Base-by-base conservation (phyloP, 2,888 invertebrate genomes). In the Falcaria lacertinaria region DNA sequence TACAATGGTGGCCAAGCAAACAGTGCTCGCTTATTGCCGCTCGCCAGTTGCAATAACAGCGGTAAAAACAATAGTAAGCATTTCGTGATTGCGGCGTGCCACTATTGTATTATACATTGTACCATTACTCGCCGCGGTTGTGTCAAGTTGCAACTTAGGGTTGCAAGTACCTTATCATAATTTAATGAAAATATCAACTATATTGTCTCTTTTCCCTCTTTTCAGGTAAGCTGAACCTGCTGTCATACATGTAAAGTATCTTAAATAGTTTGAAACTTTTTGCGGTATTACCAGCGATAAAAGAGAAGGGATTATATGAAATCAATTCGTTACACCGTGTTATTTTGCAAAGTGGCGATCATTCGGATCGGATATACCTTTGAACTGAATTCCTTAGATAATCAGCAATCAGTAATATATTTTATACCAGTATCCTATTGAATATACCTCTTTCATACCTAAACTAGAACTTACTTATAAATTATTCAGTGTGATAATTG, bases 1-100 rank as follows among this genome's bases (percentile, higher is more conserved):
- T 70, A 83, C 84, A 84, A 84, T 80, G 80, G 81, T 81, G 72
- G 78, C 75, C 69, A 78, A 74, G 72, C 78, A 79, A 83, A 85
- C 84, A 81, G 68, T 70, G 72, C 72, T 66, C 72, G 79, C 79
- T 84, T 84, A 84, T 85, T 85, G 83, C 84, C 74, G 74, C 79
- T 78, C 78, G 66, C 71, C 77, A 76, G 75, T 79, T 65, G 78
- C 81, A 81, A 81, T 80, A 82, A 77, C 82, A 77, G 69, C 74
- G 69, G 74, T 71, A 78, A 78, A 83, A 82, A 84, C 84, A 85
- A 85, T 82, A 74, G 80, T 64, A 65, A 63, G 69, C 76, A 75
- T 68, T 78, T 79, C 74, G 70, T 80, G 79, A 80, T 80, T 77
- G 80, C 77, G 69, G 63, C 62, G 58, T 59, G 63, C 54, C 60